phyloP scores from a whole-genome alignment of 2,797 vertebrate species.

The Scarus forsteni region DNA sequence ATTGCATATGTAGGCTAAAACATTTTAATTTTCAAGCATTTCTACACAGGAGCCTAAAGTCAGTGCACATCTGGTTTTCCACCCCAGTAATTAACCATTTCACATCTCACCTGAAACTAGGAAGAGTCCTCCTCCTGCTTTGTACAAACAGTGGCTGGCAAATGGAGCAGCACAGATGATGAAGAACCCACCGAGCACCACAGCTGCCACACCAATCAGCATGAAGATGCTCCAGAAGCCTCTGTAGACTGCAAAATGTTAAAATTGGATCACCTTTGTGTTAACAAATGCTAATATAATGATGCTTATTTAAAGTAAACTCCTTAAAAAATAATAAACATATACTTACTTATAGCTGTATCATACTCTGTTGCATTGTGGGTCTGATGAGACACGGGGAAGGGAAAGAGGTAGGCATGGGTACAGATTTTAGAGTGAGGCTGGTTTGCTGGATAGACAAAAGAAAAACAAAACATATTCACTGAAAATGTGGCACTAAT shows the following conservation, averaged over 20 bases:
- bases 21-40: no score
- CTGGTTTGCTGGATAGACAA: constrained; percentile 87
- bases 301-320: no score
- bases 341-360: constrained; percentile 91
- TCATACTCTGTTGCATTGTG: constrained; percentile 91
- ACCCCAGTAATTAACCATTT: neutral
- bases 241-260: constrained; percentile 89
- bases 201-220: constrained; percentile 90
- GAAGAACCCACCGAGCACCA: constrained; percentile 89
- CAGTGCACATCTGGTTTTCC: neutral
- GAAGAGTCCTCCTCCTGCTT: constrained; percentile 92
- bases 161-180: constrained; percentile 98
- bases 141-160: constrained; percentile 91
- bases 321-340: neutral
- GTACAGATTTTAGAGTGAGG: constrained; percentile 89
- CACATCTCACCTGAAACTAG: constrained; percentile 87
- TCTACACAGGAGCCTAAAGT: neutral
- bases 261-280: neutral
- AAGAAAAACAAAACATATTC: neutral
- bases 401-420: constrained; percentile 93
- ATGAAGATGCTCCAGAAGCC: constrained; percentile 96
- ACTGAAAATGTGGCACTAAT: neutral
- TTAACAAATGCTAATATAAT: neutral
- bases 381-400: constrained; percentile 87
- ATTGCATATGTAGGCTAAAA: no score